phyloP scores from a whole-genome alignment of 2,797 vertebrate species.

The Sphenopsis melanotis region DNA sequence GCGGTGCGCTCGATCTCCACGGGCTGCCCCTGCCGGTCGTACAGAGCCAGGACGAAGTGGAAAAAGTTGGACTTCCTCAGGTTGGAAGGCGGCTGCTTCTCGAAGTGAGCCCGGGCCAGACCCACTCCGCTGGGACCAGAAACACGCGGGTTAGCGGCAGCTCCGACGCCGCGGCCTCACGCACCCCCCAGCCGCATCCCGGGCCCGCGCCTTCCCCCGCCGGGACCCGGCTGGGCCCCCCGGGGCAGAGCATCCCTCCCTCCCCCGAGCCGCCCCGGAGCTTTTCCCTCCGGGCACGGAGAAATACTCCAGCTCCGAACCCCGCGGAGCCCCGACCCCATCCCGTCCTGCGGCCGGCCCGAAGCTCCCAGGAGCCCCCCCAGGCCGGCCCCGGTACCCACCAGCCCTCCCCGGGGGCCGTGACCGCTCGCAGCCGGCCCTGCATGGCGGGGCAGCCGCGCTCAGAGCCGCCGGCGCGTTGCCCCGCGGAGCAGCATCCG shows the following conservation, averaged over 20 bases:
- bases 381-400: neutral
- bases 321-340: neutral
- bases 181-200: neutral
- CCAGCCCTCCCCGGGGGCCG: neutral
- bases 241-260: neutral
- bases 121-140: constrained; percentile 93
- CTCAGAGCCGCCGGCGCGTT: neutral
- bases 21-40: constrained; percentile 97
- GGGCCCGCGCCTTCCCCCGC: neutral
- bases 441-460: neutral
- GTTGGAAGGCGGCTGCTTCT: constrained; percentile 99
- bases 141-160: constrained; percentile 63
- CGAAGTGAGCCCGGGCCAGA: constrained; percentile 97
- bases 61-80: constrained; percentile 99
- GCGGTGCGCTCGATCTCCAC: constrained; percentile 98
- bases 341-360: neutral
- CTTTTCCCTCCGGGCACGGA: neutral
- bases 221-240: neutral
- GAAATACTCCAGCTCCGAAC: neutral
- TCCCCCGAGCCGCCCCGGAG: neutral
- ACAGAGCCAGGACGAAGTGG: constrained; percentile 98
- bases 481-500: neutral
- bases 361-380: neutral
- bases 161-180: neutral
- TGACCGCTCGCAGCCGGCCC: neutral